Percentiles rank a stretch among this genome's conserved stretches.
phyloP scores from a whole-genome alignment of 2,113 vertebrate species.

The Alethe diademata region DNA sequence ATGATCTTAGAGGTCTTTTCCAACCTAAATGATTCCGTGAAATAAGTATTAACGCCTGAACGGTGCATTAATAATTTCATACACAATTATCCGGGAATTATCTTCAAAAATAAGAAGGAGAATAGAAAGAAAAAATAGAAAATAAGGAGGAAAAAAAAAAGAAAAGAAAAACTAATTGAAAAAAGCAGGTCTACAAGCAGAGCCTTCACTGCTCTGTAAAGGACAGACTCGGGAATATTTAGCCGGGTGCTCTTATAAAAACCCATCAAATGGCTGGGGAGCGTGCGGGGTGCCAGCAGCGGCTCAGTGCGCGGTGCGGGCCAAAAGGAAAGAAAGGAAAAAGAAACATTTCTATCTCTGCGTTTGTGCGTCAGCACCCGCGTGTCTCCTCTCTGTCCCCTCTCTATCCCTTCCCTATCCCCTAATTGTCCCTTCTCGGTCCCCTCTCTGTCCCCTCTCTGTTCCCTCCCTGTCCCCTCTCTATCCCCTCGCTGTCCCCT shows the following conservation, averaged over 20 bases:
- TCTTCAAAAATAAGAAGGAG: background rate
- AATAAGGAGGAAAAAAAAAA: no score
- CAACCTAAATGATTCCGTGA: background rate
- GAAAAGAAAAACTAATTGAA: background rate
- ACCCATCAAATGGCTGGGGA: background rate
- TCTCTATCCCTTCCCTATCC: no score
- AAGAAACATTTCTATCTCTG: no score
- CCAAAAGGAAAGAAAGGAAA: background rate
- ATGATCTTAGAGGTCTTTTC: background rate
- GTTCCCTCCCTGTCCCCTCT: background rate
- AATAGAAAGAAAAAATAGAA: background rate
- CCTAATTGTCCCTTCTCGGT: no score
- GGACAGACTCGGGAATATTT: background rate
- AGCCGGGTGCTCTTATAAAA: background rate
- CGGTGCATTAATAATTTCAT: background rate
- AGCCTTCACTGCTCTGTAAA: background rate
- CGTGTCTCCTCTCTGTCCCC: no score
- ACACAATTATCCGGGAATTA: background rate
- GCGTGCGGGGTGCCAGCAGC: background rate
- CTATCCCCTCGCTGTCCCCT: no score
- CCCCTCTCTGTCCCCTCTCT: no score
- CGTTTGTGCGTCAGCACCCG: background rate
- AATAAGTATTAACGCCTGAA: background rate
- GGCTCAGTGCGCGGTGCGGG: background rate
- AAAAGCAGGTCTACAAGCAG: background rate